phyloP scores from a whole-genome alignment of 2,797 vertebrate species.

The Limosa lapponica region DNA sequence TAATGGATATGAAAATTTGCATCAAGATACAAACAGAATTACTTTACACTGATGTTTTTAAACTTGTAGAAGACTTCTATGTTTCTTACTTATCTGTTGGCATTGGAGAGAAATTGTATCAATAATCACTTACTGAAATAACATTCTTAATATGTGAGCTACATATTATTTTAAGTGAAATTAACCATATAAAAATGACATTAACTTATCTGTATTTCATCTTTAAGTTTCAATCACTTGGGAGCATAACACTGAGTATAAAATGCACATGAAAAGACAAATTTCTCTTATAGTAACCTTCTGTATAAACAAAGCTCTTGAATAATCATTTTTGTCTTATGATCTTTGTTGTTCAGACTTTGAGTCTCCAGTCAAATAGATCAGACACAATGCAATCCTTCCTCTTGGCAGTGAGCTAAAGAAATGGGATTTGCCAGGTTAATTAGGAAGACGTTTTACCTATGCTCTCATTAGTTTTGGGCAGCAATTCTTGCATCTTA shows the following conservation, averaged over 20 bases:
- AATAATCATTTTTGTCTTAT: background rate
- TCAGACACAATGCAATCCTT: background rate
- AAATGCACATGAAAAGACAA: background rate
- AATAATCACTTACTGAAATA: background rate
- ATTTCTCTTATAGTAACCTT: background rate
- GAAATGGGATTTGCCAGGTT: background rate
- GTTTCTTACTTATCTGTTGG: background rate
- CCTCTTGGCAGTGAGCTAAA: background rate
- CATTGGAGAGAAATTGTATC: background rate
- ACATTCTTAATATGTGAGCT: background rate
- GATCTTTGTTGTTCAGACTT: background rate
- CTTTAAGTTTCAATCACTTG: background rate
- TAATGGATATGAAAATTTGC: background rate
- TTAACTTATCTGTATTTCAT: background rate
- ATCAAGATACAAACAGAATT: background rate
- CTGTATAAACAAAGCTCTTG: background rate
- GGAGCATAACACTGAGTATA: background rate
- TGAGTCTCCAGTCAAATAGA: background rate
- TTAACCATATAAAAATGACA: background rate
- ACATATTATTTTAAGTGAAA: background rate
- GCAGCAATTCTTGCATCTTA: background rate
- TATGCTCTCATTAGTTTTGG: background rate
- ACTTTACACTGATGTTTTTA: background rate
- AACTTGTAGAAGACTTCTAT: background rate
- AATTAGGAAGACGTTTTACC: background rate